Percentiles rank a stretch among this genome's conserved stretches.
phyloP scores from a whole-genome alignment of 2,888 invertebrate species.

The Cyclophora punctaria region DNA sequence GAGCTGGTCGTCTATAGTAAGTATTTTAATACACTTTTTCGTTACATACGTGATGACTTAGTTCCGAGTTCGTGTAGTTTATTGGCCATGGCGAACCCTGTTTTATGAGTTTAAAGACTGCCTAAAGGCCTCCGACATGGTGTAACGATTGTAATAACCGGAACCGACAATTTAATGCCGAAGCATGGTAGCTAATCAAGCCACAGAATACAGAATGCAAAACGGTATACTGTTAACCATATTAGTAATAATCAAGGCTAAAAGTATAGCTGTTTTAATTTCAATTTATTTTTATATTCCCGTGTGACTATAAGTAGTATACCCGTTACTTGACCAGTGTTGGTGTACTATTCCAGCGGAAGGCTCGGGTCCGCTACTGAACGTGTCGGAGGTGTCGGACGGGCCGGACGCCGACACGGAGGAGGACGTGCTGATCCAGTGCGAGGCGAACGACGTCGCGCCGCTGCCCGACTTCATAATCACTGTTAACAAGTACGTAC shows the following conservation, averaged over 20 bases:
- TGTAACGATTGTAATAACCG: too few relatives aligned
- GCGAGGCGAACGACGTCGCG: constrained; percentile 43
- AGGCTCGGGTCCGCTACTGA: constrained; percentile 46
- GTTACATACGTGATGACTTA: background rate
- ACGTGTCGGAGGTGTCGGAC: constrained; percentile 32
- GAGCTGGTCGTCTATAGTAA: constrained; percentile 52
- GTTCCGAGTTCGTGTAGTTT: background rate
- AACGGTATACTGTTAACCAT: too few relatives aligned
- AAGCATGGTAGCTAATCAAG: too few relatives aligned
- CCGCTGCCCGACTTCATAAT: constrained; percentile 45
- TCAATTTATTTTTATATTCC: constrained; percentile 4
- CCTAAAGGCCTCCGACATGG: too few relatives aligned
- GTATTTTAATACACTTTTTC: constrained; percentile 19
- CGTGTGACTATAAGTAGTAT: too few relatives aligned
- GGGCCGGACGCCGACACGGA: constrained; percentile 32
- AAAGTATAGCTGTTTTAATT: too few relatives aligned
- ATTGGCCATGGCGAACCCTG: background rate
- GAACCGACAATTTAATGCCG: too few relatives aligned
- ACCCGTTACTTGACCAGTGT: too few relatives aligned
- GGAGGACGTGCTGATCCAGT: constrained; percentile 36
- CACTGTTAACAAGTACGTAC: constrained; percentile 15
- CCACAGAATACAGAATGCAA: too few relatives aligned
- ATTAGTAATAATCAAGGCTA: too few relatives aligned
- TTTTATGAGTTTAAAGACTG: too few relatives aligned
- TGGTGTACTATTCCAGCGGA: constrained; percentile 25